Conservation (phyloP, 1,140 invertebrate species). For the Apis laboriosa region DNA sequence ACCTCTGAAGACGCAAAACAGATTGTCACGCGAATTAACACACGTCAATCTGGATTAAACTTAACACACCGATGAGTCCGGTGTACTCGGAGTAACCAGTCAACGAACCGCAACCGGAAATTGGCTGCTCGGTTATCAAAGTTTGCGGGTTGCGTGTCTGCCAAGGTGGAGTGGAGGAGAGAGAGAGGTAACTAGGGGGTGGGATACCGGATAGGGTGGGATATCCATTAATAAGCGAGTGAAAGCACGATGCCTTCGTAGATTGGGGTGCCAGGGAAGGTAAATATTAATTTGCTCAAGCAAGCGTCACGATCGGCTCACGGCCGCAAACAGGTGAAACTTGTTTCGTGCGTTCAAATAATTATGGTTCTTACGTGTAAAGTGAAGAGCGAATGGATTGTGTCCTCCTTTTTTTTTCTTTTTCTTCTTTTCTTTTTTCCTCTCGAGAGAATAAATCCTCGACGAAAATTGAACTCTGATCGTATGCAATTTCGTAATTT, state of each 20-base stretch:
- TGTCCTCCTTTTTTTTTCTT: not conserved
- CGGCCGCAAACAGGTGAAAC: slow-evolving; percentile 45
- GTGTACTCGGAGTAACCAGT: slow-evolving; percentile 66
- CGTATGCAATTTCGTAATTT: not conserved
- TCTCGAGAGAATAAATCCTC: not conserved
- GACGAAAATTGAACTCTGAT: not conserved
- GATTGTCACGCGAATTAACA: slow-evolving; percentile 54
- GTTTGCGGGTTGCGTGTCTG: slow-evolving; percentile 81
- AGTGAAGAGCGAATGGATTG: slow-evolving; percentile 29
- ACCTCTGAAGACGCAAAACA: not conserved
- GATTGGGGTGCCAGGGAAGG: slow-evolving; percentile 73
- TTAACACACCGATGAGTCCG: slow-evolving; percentile 70
- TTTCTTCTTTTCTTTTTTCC: not conserved
- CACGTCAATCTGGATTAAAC: slow-evolving; percentile 59
- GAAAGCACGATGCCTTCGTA: slow-evolving; percentile 70
- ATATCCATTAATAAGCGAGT: slow-evolving; percentile 81
- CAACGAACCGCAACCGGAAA: slow-evolving; percentile 80
- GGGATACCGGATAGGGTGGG: slow-evolving; percentile 58
- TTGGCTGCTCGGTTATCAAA: slow-evolving; percentile 81
- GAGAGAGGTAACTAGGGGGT: slow-evolving; percentile 51
- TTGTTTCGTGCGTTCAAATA: slow-evolving; percentile 38
- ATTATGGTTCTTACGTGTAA: slow-evolving; percentile 27
- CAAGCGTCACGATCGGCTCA: slow-evolving; percentile 72
- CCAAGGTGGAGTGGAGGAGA: slow-evolving; percentile 27
- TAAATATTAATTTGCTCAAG: slow-evolving; percentile 81